Conservation (phyloP, 1,140 invertebrate genomes). For the Ceratitis capitata region DNA sequence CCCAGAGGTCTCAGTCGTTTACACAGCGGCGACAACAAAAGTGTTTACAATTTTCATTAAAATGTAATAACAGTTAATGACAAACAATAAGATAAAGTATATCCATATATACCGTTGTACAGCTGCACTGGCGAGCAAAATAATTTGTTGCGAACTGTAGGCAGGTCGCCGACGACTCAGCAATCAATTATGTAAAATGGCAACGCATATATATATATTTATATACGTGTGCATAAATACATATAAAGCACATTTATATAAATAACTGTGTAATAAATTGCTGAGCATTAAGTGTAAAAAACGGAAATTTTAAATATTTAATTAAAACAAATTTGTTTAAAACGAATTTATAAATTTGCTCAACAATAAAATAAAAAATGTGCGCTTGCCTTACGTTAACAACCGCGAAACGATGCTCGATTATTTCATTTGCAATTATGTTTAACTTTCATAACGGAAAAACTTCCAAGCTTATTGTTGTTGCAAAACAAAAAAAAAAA, state of each 20-base stretch:
- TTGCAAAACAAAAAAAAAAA: neutral
- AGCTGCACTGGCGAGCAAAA: neutral
- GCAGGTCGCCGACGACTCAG: neutral
- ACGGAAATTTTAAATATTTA: slow-evolving; percentile 17
- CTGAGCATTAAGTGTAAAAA: neutral
- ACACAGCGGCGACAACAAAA: neutral
- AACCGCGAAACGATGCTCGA: neutral
- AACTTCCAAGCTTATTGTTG: neutral
- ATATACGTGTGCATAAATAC: too few relatives aligned
- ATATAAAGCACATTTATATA: neutral
- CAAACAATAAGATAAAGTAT: slow-evolving; percentile 8
- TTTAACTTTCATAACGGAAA: slow-evolving; percentile 1
- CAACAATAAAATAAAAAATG: too few relatives aligned
- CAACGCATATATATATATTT: neutral
- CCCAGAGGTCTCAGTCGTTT: neutral
- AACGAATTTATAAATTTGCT: neutral
- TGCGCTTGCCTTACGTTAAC: neutral
- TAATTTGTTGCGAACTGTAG: neutral
- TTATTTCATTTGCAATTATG: neutral
- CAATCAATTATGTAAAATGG: slow-evolving; percentile 17
- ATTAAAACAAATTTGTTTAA: neutral
- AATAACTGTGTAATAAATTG: neutral
- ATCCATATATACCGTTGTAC: too few relatives aligned
- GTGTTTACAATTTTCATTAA: slow-evolving; percentile 34
- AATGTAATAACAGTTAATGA: slow-evolving; percentile 29